Base-by-base conservation (phyloP, 2,888 invertebrate species). In the Halictus ligatus region DNA sequence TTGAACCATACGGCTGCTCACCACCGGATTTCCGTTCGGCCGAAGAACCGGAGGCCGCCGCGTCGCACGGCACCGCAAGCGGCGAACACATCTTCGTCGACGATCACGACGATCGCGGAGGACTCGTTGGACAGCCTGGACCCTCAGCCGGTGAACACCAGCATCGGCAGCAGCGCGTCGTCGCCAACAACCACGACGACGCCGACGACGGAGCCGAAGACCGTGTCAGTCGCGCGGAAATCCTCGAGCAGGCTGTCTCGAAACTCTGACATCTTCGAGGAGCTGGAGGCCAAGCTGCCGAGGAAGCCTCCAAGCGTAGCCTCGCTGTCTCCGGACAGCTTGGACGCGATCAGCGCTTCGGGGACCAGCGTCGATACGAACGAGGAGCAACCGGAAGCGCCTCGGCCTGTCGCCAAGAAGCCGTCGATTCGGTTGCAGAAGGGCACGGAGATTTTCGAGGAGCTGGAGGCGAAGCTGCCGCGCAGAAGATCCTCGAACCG, bases 21-120 rank as follows among this genome's bases (percentile, higher is more conserved):
- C 72, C 95, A 95, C 69, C 93, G 95, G 35, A 95, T 95, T 75
- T 94, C 94, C 7, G 94, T 95, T 15, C 92, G 95, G 3, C 95
- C 95, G 5, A 95, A 94, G 83, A 95, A 95, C 82, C 92, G 95
- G 7, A 91, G 95, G 54, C 95, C 94, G 0, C 95, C 95, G 0
- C 92, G 92, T 78, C 93, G 95, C 0, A 84, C 91, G 5, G 80
- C 85, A 0, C 80, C 92, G 3, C 88, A 90, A 12, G 81, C 92
- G 12, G 64, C 69, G 29, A 80, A 78, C 67, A 72, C 83, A 1
- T 81, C 90, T 73, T 72, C 85, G 21, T 90, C 87, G 60, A 87
- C 90, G 73, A 92, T 93, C 80, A 92, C 92, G 5, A 92, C 93
- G 40, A 92, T 94, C 71, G 87, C 84, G 46, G 93, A 93, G 73